Base-by-base conservation (phyloP, 2,113 vertebrate species). In the Cyphomyrus discorhynchus region DNA sequence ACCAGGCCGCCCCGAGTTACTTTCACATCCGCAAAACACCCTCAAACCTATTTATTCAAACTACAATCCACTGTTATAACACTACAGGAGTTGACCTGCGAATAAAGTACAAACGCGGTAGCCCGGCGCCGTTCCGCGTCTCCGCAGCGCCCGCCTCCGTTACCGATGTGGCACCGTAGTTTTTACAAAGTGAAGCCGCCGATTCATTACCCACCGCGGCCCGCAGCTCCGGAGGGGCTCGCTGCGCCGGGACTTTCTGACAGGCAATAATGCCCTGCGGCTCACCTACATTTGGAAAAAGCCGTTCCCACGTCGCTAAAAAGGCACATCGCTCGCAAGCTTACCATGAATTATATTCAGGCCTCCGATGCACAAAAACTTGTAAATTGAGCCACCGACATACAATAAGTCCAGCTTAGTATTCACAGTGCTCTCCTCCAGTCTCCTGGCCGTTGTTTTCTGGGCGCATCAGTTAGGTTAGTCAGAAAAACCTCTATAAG, bases 271-370 rank as follows among this genome's bases (percentile, higher is more conserved):
- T n/a, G 35, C 19, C 45, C 7, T 58, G 49, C 46, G 24, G 21
- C 56, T 62, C 56, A 62, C 24, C 56, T n/a, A 62, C 24, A n/a
- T 62, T n/a, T 62, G 56, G 56, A n/a, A 62, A n/a, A 62, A 62
- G 24, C 56, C 56, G 24, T 62, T 83, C 77, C 56, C 35, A 15
- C 6, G 10, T 42, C 19, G 39, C 15, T 35, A 45, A 21, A 83
- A 24, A 11, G 19, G 45, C 42, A 47, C 21, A 10, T 5, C 80
- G 53, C 21, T 10, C 31, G 31, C 39, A 9, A 9, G 27, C 93
- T 93, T 93, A 95, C 95, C 94, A 90, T 94, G 47, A 87, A 89
- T 66, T 53, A 5, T 86, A 88, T 49, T 74, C 52, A 83, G n/a
- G 31, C 39, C 31, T 50, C 50, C 9, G 24, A 74, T 11, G 10